Base-by-base conservation (phyloP, 2,888 invertebrate species). In the Leptinotarsa peninsularis region DNA sequence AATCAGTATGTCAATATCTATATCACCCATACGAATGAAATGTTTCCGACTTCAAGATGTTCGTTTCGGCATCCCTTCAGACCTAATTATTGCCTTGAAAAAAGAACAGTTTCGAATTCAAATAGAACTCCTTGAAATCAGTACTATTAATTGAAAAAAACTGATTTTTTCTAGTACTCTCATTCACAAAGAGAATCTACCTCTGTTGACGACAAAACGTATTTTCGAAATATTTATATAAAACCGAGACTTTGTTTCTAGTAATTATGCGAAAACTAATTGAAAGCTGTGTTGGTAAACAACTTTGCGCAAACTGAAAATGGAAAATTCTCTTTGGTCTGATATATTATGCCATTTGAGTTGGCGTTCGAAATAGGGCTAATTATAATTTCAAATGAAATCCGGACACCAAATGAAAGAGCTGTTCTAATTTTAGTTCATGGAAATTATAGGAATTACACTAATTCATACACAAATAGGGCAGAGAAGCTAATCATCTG, bases 391-490 rank as follows among this genome's bases (percentile, higher is more conserved):
- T 56, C 10, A 56, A 18, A n/a, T 56, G 18, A 56, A 56, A n/a
- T 5, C n/a, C 18, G 56, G n/a, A 17, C 56, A 15, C 17, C 4
- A 52, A 52, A 52, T 56, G 18, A 56, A 56, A 56, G 56, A 56
- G 56, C 56, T 56, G 18, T 43, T 67, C 49, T 49, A 67, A 67
- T 67, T 67, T 43, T 14, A 67, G 43, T n/a, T 18, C 15, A 18
- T 50, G 10, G 21, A 49, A 49, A 21, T 49, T 3, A 56, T 43
- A 43, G 43, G 43, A 43, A 10, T 43, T 43, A 43, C 43, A 33
- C 33, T 33, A 7, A 33, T 33, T 33, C 33, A 33, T 10, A 33
- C 52, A n/a, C 14, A 14, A 52, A 52, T 17, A 17, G 7, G 10
- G 10, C 10, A 43, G 43, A 43, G 10, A 43, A 3, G 43, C 7